A percentile compares a stretch with the other conserved stretches of the same genome.
phyloP scores from a whole-genome alignment of 2,888 invertebrate species.

The Gordius sp. region DNA sequence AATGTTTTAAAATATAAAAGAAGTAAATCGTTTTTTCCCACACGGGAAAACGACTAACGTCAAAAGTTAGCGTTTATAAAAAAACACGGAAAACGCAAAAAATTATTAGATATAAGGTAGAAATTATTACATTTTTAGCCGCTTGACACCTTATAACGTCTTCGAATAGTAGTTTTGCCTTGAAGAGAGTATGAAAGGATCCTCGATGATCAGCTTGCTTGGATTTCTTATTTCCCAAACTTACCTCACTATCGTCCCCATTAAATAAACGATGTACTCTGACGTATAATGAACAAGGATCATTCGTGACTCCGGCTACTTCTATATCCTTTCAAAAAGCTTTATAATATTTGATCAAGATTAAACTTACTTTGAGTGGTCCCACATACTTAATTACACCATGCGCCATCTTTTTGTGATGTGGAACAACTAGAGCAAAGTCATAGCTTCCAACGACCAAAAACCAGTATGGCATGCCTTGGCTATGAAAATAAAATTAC shows the following conservation, averaged over 20 bases:
- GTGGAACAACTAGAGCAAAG: not conserved
- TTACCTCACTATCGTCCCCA: too few species aligned
- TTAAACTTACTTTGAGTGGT: not conserved
- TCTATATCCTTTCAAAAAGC: too few species aligned
- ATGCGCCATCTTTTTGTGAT: constrained; percentile 13
- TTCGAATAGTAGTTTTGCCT: constrained; percentile 9
- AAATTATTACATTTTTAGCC: constrained; percentile 12
- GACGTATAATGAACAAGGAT: not conserved
- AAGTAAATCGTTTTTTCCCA: too few species aligned
- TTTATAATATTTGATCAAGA: not conserved
- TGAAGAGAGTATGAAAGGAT: not conserved
- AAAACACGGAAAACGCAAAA: too few species aligned
- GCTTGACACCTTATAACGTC: constrained; percentile 7
- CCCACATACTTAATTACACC: not conserved
- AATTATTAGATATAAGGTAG: too few species aligned
- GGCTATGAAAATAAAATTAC: not conserved
- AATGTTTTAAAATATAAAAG: too few species aligned
- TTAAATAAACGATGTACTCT: not conserved
- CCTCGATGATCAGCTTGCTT: too few species aligned
- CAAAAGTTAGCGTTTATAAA: too few species aligned
- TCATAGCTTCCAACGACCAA: not conserved
- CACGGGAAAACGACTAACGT: too few species aligned
- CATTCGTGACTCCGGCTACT: not conserved
- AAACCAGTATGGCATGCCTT: constrained; percentile 3
- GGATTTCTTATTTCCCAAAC: too few species aligned